These are phyloP conservation scores for Zaprionus ghesquierei DNA, from an alignment of 1,140 invertebrate genomes.

Conservation along the genomic window DNA sequence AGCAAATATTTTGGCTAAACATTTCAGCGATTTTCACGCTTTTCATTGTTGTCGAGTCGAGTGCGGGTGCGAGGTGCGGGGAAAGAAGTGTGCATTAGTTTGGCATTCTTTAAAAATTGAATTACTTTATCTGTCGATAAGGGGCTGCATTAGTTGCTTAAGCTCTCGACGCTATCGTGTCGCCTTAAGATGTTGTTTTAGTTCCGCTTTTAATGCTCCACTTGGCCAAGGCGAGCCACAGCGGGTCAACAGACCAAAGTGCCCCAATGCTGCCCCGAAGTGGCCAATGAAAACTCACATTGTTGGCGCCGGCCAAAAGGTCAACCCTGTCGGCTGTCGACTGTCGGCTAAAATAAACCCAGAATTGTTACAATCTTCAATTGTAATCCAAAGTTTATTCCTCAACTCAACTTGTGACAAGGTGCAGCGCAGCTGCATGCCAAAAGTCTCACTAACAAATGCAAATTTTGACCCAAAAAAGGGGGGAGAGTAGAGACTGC, in stretches of 20 bases:
- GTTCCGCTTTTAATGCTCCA: background rate
- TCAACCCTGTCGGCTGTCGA: slow-evolving; percentile 15
- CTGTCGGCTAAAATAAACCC: slow-evolving; percentile 18
- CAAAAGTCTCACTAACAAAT: slow-evolving; percentile 4
- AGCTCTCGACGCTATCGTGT: background rate
- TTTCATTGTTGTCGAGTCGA: slow-evolving; percentile 8
- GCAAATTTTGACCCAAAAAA: slow-evolving; percentile 2
- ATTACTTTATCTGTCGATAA: background rate
- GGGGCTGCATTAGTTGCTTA: background rate
- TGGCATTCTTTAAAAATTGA: background rate
- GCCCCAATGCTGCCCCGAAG: background rate
- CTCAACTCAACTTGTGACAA: slow-evolving; percentile 18
- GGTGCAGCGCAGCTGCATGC: slow-evolving; percentile 1
- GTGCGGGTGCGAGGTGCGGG: background rate
- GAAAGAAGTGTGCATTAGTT: slow-evolving; percentile 13
- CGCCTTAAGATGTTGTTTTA: background rate
- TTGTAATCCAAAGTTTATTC: slow-evolving; percentile 36
- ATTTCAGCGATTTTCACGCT: background rate
- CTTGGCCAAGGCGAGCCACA: background rate
- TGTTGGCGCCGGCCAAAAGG: slow-evolving; percentile 32
- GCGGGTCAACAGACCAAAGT: slow-evolving; percentile 17
- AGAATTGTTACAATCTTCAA: slow-evolving; percentile 35
- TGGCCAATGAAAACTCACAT: slow-evolving; percentile 6
- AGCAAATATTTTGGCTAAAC: slow-evolving; percentile 20
- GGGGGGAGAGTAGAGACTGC: background rate